These are phyloP conservation scores for Spodoptera littoralis DNA, from an alignment of 2,888 invertebrate species.

Conservation along the genomic window DNA sequence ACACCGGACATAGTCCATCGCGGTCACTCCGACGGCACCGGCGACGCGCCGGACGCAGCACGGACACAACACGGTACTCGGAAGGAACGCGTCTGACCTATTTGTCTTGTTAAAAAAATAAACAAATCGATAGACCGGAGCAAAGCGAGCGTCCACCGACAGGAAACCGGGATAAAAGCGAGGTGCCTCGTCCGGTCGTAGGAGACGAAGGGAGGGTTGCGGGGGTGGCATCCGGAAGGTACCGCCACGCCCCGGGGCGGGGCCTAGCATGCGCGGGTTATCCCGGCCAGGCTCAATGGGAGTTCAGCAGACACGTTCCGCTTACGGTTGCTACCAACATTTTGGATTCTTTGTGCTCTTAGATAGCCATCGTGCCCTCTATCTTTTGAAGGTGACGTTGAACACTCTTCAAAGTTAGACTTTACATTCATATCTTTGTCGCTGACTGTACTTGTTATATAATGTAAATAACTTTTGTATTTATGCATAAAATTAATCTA, in stretches of 20 bases:
- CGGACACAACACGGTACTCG: conserved; percentile 66
- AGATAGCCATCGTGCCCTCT: conserved; percentile 26
- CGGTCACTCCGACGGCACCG: conserved; percentile 55
- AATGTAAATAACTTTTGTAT: conserved; percentile 4
- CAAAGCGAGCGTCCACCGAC: conserved; percentile 86
- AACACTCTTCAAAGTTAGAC: conserved; percentile 29
- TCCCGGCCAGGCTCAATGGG: conserved; percentile 49
- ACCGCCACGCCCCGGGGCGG: conserved; percentile 70
- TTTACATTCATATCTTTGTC: conserved; percentile 14
- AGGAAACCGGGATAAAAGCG: conserved; percentile 88
- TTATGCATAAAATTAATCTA: neutral
- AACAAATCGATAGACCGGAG: conserved; percentile 86
- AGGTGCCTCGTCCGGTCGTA: conserved; percentile 75
- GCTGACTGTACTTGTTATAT: neutral
- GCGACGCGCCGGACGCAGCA: conserved; percentile 57
- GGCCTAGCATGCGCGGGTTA: conserved; percentile 67
- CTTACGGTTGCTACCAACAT: conserved; percentile 38
- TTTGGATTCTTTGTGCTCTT: conserved; percentile 40
- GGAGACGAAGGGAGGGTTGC: conserved; percentile 58
- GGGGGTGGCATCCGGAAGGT: conserved; percentile 54
- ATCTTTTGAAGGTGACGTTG: conserved; percentile 45
- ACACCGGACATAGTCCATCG: conserved; percentile 59
- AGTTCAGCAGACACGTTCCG: conserved; percentile 29
- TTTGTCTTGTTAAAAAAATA: conserved; percentile 85
- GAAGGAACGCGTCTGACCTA: conserved; percentile 75